Conservation (phyloP, 2,113 vertebrate species). For the Narcine bancroftii region DNA sequence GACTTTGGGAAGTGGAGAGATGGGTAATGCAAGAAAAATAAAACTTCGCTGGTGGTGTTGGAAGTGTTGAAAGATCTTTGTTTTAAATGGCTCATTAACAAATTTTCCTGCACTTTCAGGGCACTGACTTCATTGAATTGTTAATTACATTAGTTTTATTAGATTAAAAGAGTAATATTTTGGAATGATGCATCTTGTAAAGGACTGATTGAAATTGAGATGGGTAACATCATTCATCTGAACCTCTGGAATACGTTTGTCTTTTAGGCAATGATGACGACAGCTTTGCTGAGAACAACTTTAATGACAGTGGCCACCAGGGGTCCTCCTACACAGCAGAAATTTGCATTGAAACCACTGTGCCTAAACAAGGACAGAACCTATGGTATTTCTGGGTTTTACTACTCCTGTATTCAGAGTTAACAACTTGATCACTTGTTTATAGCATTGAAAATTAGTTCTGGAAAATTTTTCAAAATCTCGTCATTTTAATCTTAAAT, state of each 20-base stretch:
- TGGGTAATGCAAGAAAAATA: background rate
- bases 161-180: background rate
- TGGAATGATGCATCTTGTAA: background rate
- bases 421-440: background rate
- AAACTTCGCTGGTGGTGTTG: background rate
- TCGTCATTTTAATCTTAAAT: background rate
- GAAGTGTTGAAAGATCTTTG: background rate
- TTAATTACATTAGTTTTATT: background rate
- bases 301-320: slow-evolving; percentile 54
- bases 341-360: slow-evolving; percentile 70
- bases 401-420: background rate
- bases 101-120: background rate
- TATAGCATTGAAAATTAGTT: background rate
- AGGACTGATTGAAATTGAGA: background rate
- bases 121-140: background rate
- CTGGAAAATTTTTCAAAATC: background rate
- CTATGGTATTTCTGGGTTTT: slow-evolving; percentile 64
- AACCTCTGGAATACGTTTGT: background rate
- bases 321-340: slow-evolving; percentile 50
- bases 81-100: background rate
- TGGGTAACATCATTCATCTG: background rate
- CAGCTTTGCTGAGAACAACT: slow-evolving; percentile 51
- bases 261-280: slow-evolving; percentile 59
- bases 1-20: background rate
- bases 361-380: slow-evolving; percentile 91